phyloP scores from a whole-genome alignment of 1,140 invertebrate genomes.

The Papilio aristodemus region DNA sequence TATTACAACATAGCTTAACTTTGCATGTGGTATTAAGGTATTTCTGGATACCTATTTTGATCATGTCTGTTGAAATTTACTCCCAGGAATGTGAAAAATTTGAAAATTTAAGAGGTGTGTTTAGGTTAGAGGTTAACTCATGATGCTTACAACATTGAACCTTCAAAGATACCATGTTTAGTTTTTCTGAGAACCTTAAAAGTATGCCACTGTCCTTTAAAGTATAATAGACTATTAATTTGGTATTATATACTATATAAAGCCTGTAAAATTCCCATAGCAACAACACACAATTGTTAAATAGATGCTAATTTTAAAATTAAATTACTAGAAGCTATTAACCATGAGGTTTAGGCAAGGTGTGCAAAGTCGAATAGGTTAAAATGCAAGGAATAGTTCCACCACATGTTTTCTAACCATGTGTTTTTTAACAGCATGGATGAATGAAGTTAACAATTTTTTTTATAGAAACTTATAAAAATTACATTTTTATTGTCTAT shows the following conservation, averaged over 20 bases:
- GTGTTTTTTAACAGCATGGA: background rate
- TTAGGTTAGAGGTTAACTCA: constrained; percentile 28
- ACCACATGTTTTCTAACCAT: constrained; percentile 12
- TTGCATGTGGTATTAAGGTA: constrained; percentile 28
- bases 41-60: background rate
- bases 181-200: background rate
- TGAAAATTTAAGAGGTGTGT: constrained; percentile 20
- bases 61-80: background rate
- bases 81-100: background rate
- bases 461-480: too few species aligned
- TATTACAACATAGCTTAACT: constrained; percentile 2
- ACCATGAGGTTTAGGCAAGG: background rate
- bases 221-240: background rate
- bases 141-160: background rate
- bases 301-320: constrained; percentile 11
- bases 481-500: too few species aligned
- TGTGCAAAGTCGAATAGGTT: background rate
- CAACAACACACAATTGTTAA: background rate
- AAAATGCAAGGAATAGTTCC: background rate
- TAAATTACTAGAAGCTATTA: background rate
- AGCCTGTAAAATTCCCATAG: constrained; percentile 16
- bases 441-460: background rate
- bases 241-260: background rate
- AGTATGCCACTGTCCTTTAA: background rate
- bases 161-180: background rate